These are phyloP conservation scores for Cyrtodaria siliqua DNA, from an alignment of 2,888 invertebrate genomes.

Conservation along the genomic window DNA sequence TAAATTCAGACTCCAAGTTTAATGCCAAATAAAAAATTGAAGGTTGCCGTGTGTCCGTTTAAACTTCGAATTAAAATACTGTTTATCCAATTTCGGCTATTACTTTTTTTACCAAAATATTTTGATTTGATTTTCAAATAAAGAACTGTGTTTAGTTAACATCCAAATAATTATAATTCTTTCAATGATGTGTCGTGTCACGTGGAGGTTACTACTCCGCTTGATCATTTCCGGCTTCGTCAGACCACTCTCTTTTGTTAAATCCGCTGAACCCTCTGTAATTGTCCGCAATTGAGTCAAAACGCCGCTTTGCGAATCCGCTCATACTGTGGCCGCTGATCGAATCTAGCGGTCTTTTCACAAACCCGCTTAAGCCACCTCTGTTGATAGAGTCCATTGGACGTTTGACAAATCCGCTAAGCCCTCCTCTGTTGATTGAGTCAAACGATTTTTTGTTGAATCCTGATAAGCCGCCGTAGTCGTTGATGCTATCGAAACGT, in stretches of 20 bases:
- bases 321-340: conserved; percentile 33
- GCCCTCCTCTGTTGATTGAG: conserved; percentile 28
- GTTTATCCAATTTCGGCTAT: no score
- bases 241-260: conserved; percentile 15
- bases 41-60: no score
- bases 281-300: conserved; percentile 28
- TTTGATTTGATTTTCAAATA: no score
- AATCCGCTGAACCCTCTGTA: conserved; percentile 23
- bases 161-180: no score
- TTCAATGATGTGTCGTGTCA: no score
- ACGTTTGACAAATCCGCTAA: conserved; percentile 45
- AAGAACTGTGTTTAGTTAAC: no score
- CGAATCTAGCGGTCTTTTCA: conserved; percentile 49
- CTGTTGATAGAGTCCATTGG: conserved; percentile 46
- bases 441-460: conserved; percentile 41
- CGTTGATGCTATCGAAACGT: conserved; percentile 36
- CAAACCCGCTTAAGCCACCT: conserved; percentile 45
- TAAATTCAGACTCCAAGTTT: no score
- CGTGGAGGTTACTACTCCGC: background rate
- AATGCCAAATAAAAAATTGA: no score
- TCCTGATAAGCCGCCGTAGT: conserved; percentile 20
- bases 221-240: conserved; percentile 1
- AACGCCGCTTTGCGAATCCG: conserved; percentile 41
- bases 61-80: no score
- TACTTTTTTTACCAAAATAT: no score